Evolutionary conservation across 2,888 invertebrate genomes (phyloP).

Genomic region (Lepidonotus clava): DNA sequence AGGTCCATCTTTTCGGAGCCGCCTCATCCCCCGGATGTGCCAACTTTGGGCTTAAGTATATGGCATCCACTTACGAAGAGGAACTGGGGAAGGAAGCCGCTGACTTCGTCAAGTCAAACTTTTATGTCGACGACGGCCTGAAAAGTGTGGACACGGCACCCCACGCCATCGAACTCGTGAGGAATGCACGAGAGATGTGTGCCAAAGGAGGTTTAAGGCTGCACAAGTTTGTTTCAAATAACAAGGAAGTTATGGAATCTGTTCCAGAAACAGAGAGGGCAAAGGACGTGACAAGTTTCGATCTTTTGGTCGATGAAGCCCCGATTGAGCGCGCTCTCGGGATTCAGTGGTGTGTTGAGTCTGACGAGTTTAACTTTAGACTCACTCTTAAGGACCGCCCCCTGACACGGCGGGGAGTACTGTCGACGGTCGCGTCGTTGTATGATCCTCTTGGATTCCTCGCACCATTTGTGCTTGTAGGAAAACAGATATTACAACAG

Average conservation of each 20-base stretch:
- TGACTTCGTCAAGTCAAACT: conserved; percentile 55
- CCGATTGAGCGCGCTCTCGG: conserved; percentile 58
- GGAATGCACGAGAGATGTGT: conserved; percentile 46
- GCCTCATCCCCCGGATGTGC: conserved; percentile 51
- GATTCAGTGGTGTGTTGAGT: conserved; percentile 58
- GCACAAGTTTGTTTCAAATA: conserved; percentile 63
- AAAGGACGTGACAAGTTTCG: conserved; percentile 52
- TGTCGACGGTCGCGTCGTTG: conserved; percentile 61
- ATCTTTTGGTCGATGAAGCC: conserved; percentile 55
- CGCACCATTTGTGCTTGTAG: conserved; percentile 63
- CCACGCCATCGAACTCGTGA: conserved; percentile 51
- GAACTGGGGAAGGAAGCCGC: conserved; percentile 57
- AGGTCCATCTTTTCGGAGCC: conserved; percentile 54
- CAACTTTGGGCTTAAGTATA: conserved; percentile 54
- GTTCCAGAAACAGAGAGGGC: conserved; percentile 61
- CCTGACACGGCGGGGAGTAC: conserved; percentile 59
- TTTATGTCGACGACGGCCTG: conserved; percentile 64
- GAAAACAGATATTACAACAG: conserved; percentile 65
- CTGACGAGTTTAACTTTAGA: conserved; percentile 54
- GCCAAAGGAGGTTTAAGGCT: conserved; percentile 61
- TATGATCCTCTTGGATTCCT: conserved; percentile 65
- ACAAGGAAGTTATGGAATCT: conserved; percentile 60
- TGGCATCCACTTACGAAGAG: background rate
- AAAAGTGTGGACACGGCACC: conserved; percentile 43
- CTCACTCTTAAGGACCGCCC: conserved; percentile 57